Evolutionary conservation across 2,888 invertebrate species (phyloP), one percentile per base, ranked within the genome.

Genomic region (Cataglyphis altisquamis): DNA sequence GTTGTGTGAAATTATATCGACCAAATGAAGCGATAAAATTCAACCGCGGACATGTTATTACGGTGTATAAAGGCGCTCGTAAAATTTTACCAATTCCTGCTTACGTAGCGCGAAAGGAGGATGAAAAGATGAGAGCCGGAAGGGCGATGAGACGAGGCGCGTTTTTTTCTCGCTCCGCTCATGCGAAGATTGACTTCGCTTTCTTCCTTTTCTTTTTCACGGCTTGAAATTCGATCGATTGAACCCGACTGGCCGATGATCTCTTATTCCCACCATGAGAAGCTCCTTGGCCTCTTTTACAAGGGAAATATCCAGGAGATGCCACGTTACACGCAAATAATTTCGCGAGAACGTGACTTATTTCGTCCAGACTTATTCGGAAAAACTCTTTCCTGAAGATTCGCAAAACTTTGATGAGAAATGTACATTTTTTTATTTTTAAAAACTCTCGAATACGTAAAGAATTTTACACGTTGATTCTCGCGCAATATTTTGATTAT

Each of bases 21-120:
- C 89, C 91, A 91, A 92, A 92, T 92, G 90, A 92, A 92, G 91
- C 92, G 90, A 90, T 92, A 91, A 91, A 91, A 84, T 73, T 45
- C 64, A 82, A 84, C 55, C 78, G 85, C 86, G 84, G 89, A 90
- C 89, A 86, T 91, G 83, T 92, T 89, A 92, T 93, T 92, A 92
- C 84, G 84, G 91, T 85, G 66, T 90, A 91, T 93, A 92, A 93
- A 93, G 87, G 48, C 80, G 90, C 85, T 91, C 91, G 90, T 92
- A 92, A 92, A 92, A 87, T 78, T 84, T 83, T 68, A 72, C 81
- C 83, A 73, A 86, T 87, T 88, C 60, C 62, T 81, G 73, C 25
- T 10, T 70, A 36, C 2, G 12, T 18, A 41, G 39, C 48, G 25
- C 70, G 10, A 15, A 48, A 55, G 32, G 41, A 48, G 32, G 9